A percentile compares a stretch with the other conserved stretches of the same genome.
These are phyloP conservation scores for Amphiura filiformis DNA, from an alignment of 35 echinoderm and acorn worm genomes.

Conservation along the genomic window DNA sequence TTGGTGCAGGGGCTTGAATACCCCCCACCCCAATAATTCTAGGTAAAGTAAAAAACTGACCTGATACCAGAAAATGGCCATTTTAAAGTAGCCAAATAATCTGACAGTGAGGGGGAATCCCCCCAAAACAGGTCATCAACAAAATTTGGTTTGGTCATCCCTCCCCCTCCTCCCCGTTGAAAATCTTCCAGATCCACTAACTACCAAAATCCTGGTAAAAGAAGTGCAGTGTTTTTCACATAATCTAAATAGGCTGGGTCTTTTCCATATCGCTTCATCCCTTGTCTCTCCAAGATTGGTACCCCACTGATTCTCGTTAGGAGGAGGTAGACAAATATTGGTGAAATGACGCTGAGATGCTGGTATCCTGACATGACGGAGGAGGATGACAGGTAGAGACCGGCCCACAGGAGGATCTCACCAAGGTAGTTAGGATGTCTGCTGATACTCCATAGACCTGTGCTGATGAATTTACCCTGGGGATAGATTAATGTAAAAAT, in stretches of 20 bases:
- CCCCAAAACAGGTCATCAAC: too few species aligned
- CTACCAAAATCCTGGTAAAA: conserved; percentile 71
- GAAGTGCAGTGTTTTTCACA: conserved; percentile 70
- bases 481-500: too few species aligned
- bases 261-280: conserved; percentile 77
- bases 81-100: too few species aligned
- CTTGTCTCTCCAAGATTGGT: conserved; percentile 73
- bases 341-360: conserved; percentile 72
- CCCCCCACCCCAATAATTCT: too few species aligned
- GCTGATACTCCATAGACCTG: conserved; percentile 88
- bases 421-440: conserved; percentile 97
- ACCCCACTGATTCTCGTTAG: conserved; percentile 77
- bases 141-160: too few species aligned
- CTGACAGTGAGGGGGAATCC: too few species aligned
- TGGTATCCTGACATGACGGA: conserved; percentile 78
- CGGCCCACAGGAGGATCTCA: conserved; percentile 84
- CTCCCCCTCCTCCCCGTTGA: too few species aligned
- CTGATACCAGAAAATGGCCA: too few species aligned
- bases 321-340: conserved; percentile 80
- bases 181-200: background rate
- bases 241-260: conserved; percentile 65
- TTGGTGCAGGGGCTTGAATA: too few species aligned
- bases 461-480: conserved; percentile 88
- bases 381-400: conserved; percentile 78
- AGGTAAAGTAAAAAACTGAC: too few species aligned